Percentiles rank a stretch among this genome's conserved stretches.
phyloP scores from a whole-genome alignment of 1,140 invertebrate species.

The Orchestia grillus region DNA sequence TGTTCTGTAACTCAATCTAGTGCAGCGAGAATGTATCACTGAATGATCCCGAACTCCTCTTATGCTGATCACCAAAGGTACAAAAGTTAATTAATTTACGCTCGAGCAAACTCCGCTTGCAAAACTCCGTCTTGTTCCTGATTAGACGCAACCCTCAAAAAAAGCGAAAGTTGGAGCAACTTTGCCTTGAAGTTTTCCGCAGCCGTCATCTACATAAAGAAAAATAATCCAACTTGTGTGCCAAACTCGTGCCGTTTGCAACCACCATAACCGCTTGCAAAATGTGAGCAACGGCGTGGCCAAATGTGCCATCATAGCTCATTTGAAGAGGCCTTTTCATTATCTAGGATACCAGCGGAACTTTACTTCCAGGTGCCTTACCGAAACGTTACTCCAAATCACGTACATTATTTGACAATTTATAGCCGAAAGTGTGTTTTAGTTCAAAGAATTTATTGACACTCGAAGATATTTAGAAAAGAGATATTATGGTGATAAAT shows the following conservation, averaged over 20 bases:
- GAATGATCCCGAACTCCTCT: neutral
- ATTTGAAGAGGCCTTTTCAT: neutral
- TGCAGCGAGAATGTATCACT: neutral
- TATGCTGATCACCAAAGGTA: neutral
- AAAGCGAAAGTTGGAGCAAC: conserved; percentile 16
- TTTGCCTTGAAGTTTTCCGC: conserved; percentile 3
- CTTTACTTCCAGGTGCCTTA: neutral
- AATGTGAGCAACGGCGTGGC: neutral
- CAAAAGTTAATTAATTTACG: conserved; percentile 46
- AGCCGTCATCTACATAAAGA: conserved; percentile 50
- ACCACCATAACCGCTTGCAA: neutral
- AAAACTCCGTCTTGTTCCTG: conserved; percentile 45
- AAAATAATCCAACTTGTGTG: conserved; percentile 54
- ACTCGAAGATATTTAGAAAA: neutral
- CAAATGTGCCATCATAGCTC: neutral
- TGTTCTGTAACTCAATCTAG: neutral
- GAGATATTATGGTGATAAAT: neutral
- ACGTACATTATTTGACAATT: neutral
- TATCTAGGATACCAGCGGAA: neutral
- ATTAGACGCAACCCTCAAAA: conserved; percentile 18
- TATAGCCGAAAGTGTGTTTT: neutral
- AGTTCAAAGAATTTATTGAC: neutral
- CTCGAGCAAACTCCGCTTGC: neutral
- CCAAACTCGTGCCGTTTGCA: conserved; percentile 32
- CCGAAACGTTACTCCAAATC: neutral